phyloP scores from a whole-genome alignment of 2,888 invertebrate species.

The Athrips mouffetella region DNA sequence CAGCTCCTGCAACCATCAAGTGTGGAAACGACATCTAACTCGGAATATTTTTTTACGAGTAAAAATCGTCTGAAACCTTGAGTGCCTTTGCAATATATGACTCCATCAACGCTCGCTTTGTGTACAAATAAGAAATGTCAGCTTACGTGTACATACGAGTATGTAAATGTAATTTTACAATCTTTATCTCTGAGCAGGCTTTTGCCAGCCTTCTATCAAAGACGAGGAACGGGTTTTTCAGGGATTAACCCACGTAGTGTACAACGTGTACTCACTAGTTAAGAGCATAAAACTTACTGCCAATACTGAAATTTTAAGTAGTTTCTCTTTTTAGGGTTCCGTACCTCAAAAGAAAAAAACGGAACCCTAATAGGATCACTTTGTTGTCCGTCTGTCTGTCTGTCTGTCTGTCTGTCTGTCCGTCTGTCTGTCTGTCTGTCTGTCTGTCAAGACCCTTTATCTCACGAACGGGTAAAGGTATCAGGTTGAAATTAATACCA shows the following conservation, averaged over 20 bases:
- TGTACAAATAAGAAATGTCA: slow-evolving; percentile 10
- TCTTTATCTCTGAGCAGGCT: slow-evolving; percentile 39
- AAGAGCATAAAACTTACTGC: too few species aligned
- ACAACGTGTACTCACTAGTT: slow-evolving; percentile 39
- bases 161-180: slow-evolving; percentile 38
- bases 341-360: too few species aligned
- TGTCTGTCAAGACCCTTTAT: too few species aligned
- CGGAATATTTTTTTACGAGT: not conserved
- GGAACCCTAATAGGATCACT: too few species aligned
- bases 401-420: too few species aligned
- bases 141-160: slow-evolving; percentile 34
- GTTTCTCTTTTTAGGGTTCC: too few species aligned
- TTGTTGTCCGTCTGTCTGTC: too few species aligned
- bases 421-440: too few species aligned
- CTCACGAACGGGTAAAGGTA: too few species aligned
- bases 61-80: not conserved
- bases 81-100: slow-evolving; percentile 1
- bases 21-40: not conserved
- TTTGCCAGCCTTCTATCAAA: slow-evolving; percentile 39
- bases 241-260: slow-evolving; percentile 38
- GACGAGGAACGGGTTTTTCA: slow-evolving; percentile 26
- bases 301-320: too few species aligned
- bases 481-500: too few species aligned
- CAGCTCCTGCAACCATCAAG: not conserved
- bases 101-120: not conserved